Evolutionary conservation across 2,113 vertebrate species (phyloP).

Genomic region (Dolichotis patagonum): DNA sequence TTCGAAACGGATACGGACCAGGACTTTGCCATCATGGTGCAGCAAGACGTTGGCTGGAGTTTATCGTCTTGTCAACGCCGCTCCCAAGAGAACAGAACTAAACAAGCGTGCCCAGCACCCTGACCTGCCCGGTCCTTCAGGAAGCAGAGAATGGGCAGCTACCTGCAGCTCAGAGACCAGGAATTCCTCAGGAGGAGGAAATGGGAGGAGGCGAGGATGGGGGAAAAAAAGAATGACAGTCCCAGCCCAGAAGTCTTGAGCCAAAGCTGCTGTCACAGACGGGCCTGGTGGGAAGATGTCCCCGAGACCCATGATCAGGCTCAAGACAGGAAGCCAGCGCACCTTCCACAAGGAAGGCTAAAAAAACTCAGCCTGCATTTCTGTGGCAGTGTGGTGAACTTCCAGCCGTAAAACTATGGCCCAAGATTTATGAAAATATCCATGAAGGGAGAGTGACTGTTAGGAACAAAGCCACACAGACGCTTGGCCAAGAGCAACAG

Average conservation of each 20-base stretch:
- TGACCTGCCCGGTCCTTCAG: not conserved
- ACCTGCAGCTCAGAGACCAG: not conserved
- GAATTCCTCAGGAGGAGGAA: not conserved
- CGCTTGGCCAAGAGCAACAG: slow-evolving; percentile 54
- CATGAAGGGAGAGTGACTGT: slow-evolving; percentile 42
- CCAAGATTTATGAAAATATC: slow-evolving; percentile 54
- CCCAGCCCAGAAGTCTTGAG: not conserved
- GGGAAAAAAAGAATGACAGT: not conserved
- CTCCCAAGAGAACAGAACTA: not conserved
- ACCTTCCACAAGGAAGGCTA: not conserved
- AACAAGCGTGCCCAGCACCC: not conserved
- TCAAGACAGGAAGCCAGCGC: too few relatives aligned
- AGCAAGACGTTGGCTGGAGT: not conserved
- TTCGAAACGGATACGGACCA: not conserved
- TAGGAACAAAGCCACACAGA: slow-evolving; percentile 38
- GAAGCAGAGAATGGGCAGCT: not conserved
- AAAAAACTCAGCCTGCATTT: not conserved
- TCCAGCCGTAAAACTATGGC: slow-evolving; percentile 41
- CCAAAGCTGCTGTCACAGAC: not conserved
- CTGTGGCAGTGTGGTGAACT: not conserved
- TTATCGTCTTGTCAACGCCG: not conserved
- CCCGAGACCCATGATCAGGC: rapidly evolving
- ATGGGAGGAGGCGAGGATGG: not conserved
- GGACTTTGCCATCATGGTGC: not conserved
- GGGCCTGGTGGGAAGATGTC: not conserved